Evolutionary conservation across 2,797 vertebrate species (phyloP).

Genomic region (Somateria mollissima): DNA sequence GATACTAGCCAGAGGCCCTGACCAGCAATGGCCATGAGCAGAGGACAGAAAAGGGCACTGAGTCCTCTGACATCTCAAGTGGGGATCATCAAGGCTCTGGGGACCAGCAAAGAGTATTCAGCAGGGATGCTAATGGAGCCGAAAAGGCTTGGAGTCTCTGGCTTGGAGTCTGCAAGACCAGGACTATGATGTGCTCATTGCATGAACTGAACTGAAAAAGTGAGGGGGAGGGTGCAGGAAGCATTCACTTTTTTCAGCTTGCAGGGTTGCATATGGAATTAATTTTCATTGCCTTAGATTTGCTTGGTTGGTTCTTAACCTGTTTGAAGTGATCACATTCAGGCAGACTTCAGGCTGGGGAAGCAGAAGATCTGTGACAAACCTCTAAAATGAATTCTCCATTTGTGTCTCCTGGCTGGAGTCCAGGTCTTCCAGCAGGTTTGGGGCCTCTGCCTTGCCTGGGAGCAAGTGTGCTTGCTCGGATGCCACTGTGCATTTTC

Average conservation of each 20-base stretch:
- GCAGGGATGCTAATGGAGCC: background rate
- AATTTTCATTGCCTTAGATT: background rate
- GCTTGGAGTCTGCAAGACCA: background rate
- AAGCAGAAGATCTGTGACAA: accelerated
- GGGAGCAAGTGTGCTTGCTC: accelerated
- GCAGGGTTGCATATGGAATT: background rate
- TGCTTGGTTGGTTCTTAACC: background rate
- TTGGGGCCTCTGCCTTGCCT: background rate
- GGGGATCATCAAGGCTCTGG: background rate
- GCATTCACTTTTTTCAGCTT: background rate
- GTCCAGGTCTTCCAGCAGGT: background rate
- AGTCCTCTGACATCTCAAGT: background rate
- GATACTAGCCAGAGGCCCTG: background rate
- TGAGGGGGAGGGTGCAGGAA: no score
- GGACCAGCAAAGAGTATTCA: accelerated
- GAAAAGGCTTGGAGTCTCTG: background rate
- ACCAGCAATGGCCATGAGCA: background rate
- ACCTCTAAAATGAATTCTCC: background rate
- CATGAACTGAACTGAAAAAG: background rate
- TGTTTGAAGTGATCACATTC: background rate
- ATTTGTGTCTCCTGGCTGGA: background rate
- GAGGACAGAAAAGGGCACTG: background rate
- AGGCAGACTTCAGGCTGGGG: background rate
- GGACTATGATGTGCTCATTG: background rate
- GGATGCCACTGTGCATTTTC: accelerated